Base-by-base conservation (phyloP, 2,888 invertebrate species). In the Ennomos erosarius region DNA sequence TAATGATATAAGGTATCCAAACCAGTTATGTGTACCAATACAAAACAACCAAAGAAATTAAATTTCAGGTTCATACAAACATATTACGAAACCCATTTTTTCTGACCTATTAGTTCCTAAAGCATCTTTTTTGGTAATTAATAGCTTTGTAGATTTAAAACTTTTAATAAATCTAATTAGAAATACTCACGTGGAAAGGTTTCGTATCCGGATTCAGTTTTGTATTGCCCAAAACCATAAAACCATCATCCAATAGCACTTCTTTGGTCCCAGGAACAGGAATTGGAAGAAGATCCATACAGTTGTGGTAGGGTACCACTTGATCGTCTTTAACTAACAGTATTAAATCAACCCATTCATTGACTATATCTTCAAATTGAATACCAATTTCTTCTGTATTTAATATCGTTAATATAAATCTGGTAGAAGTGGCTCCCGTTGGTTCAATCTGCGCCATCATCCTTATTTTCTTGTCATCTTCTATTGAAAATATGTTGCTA, bases 401-500 rank as follows among this genome's bases (percentile, higher is more conserved):
- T 10, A 46, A 11, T 1, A 67, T 55, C 1, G 1, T 38, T 1
- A 82, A 9, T 8, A 44, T 55, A 1, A 84, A 52, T 58, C 69
- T 75, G 5, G 69, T 61, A 0, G 54, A 8, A 9, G 10, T 42
- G 1, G 16, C 10, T 1, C 26, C 46, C 0, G 33, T 37, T n/a
- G 38, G 42, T 26, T 16, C 43, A 10, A 52, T 10, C n/a, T 48
- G 35, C 8, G 52, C 4, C 38, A 51, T 47, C 43, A 51, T 43
- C 8, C n/a, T 43, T 6, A 44, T 71, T 1, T 59, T 52, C 0
- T 50, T 50, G 0, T 62, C 48, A 59, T 81, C 69, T 26, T 70
- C 69, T 54, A 90, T 76, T 1, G 82, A 77, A 64, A 90, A 88
- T 6, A 88, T 45, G 49, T 81, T 50, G 5, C 12, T 52, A 0